Conservation (phyloP, 2,113 vertebrate genomes). For the Nibea coibor region DNA sequence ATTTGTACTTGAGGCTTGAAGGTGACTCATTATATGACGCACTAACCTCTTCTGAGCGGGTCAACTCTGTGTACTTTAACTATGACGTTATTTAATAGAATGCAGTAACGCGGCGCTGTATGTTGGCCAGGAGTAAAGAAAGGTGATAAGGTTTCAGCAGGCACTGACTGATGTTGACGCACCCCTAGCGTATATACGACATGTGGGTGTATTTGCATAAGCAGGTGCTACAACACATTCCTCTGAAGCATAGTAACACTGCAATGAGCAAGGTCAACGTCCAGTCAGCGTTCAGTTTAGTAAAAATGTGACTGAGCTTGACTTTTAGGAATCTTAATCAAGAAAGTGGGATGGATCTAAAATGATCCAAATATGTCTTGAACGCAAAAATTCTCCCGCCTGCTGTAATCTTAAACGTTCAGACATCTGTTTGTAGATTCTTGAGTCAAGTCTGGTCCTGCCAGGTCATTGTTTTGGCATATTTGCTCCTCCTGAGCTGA, state of each 20-base stretch:
- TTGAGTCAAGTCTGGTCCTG: conserved; percentile 52
- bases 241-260: background rate
- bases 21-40: background rate
- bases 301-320: background rate
- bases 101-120: background rate
- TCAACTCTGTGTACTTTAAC: conserved; percentile 8
- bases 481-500: background rate
- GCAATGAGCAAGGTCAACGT: background rate
- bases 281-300: background rate
- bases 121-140: background rate
- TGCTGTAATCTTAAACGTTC: background rate
- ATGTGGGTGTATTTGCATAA: conserved; percentile 10
- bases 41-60: background rate
- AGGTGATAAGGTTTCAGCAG: conserved; percentile 1
- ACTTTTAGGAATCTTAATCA: background rate
- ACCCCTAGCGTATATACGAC: background rate
- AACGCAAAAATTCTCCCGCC: background rate
- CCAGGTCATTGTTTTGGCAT: conserved; percentile 23
- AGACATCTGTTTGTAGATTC: conserved; percentile 18
- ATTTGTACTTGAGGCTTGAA: background rate
- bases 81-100: background rate
- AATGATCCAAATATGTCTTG: background rate
- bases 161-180: conserved; percentile 5
- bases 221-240: background rate
- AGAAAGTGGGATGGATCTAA: background rate